Conservation (phyloP, 2,113 vertebrate genomes). For the Istiophorus platypterus region DNA sequence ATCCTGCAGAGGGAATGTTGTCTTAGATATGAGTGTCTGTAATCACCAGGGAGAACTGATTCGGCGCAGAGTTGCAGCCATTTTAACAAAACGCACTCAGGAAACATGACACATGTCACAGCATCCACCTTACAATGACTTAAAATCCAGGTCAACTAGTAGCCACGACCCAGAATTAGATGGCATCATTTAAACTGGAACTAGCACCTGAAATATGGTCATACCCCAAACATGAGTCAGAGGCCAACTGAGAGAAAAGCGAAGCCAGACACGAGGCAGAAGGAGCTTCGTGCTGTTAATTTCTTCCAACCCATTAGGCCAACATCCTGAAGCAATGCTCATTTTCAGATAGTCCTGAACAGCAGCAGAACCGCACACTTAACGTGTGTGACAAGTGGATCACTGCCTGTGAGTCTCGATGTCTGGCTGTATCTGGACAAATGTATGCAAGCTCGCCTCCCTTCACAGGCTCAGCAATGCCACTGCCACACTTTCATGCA, state of each 20-base stretch:
- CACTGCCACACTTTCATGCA: conserved; percentile 59
- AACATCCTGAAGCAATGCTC: conserved; percentile 63
- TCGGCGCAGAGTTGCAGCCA: conserved; percentile 58
- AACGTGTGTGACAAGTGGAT: conserved; percentile 64
- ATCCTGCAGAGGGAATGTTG: conserved; percentile 68
- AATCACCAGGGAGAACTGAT: conserved; percentile 67
- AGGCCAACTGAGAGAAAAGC: conserved; percentile 55
- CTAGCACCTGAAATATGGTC: conserved; percentile 60
- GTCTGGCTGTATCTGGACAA: conserved; percentile 53
- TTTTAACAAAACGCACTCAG: conserved; percentile 41
- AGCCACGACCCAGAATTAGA: conserved; percentile 15
- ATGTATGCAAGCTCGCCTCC: conserved; percentile 66
- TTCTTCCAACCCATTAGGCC: conserved; percentile 74
- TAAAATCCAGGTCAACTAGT: neutral
- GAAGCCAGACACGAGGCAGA: conserved; percentile 59
- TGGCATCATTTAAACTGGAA: conserved; percentile 45
- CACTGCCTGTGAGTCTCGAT: conserved; percentile 44
- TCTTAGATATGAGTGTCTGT: conserved; percentile 71
- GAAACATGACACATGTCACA: conserved; percentile 51
- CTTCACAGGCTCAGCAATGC: conserved; percentile 22
- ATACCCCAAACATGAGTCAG: conserved; percentile 57
- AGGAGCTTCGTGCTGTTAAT: conserved; percentile 65
- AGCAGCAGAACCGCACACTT: conserved; percentile 42
- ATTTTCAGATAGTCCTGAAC: conserved; percentile 61
- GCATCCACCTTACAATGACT: conserved; percentile 22